A percentile compares a stretch with the other conserved stretches of the same genome.
These are phyloP conservation scores for Leuciscus waleckii DNA, from an alignment of 2,797 vertebrate genomes.

Conservation along the genomic window DNA sequence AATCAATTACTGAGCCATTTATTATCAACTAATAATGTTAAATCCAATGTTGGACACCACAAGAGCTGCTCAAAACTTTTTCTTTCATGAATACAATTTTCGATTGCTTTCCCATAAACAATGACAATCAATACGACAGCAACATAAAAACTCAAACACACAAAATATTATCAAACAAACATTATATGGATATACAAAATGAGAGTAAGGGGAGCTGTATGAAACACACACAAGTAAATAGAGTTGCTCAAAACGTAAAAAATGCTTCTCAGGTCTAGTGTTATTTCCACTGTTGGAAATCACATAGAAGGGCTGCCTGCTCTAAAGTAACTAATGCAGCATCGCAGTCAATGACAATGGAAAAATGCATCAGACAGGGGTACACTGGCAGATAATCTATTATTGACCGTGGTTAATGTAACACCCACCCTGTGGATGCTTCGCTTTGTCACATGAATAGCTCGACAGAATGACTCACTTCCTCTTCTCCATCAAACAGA, in stretches of 20 bases:
- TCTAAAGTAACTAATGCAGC: neutral
- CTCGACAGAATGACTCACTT: constrained; percentile 62
- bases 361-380: constrained; percentile 19
- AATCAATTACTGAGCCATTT: neutral
- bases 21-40: neutral
- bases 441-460: constrained; percentile 64
- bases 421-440: constrained; percentile 44
- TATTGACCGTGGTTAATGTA: constrained; percentile 41
- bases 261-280: neutral
- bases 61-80: neutral
- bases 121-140: neutral
- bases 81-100: neutral
- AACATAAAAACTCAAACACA: neutral
- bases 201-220: neutral
- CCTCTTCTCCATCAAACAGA: constrained; percentile 56
- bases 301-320: neutral
- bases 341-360: constrained; percentile 23
- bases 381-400: constrained; percentile 8
- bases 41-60: neutral
- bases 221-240: neutral
- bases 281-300: constrained; percentile 6
- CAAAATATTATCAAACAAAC: too few relatives aligned
- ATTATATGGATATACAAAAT: neutral
- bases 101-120: neutral
- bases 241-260: neutral